phyloP scores from a whole-genome alignment of 2,888 invertebrate species.

The Eretmocerus hayati region DNA sequence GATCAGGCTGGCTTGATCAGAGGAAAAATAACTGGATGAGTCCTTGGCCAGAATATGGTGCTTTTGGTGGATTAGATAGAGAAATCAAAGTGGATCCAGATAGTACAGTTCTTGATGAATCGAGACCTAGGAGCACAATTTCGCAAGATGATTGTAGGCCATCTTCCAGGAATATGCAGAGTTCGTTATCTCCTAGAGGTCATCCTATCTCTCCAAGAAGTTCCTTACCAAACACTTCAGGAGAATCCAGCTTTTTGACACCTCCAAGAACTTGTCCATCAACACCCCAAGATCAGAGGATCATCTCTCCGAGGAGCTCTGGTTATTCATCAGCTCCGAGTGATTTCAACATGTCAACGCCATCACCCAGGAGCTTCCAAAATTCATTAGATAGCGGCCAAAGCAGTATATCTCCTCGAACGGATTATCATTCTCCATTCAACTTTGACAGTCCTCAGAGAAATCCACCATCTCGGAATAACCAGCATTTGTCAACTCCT shows the following conservation, averaged over 20 bases:
- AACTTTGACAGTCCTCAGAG: constrained; percentile 31
- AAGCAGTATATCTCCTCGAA: constrained; percentile 23
- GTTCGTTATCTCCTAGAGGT: constrained; percentile 34
- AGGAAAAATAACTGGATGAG: constrained; percentile 44
- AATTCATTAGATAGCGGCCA: constrained; percentile 32
- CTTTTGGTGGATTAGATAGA: constrained; percentile 43
- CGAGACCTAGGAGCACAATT: constrained; percentile 37
- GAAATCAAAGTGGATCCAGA: constrained; percentile 69
- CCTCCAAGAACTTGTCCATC: constrained; percentile 34
- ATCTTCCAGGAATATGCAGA: constrained; percentile 37
- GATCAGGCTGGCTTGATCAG: constrained; percentile 42
- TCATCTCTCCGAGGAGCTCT: constrained; percentile 36
- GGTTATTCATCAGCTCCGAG: constrained; percentile 34
- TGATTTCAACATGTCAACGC: constrained; percentile 32
- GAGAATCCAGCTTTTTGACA: constrained; percentile 29
- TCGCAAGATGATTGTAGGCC: constrained; percentile 42
- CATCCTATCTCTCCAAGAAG: constrained; percentile 40
- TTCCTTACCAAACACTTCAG: constrained; percentile 34
- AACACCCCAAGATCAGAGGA: constrained; percentile 36
- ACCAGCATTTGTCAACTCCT: constrained; percentile 21
- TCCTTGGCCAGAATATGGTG: constrained; percentile 40
- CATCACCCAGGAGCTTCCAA: constrained; percentile 32
- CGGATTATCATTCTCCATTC: constrained; percentile 22
- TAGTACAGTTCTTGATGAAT: constrained; percentile 56
- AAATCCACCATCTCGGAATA: constrained; percentile 26